Conservation (phyloP, 2,888 invertebrate species). For the Dioctria linearis region DNA sequence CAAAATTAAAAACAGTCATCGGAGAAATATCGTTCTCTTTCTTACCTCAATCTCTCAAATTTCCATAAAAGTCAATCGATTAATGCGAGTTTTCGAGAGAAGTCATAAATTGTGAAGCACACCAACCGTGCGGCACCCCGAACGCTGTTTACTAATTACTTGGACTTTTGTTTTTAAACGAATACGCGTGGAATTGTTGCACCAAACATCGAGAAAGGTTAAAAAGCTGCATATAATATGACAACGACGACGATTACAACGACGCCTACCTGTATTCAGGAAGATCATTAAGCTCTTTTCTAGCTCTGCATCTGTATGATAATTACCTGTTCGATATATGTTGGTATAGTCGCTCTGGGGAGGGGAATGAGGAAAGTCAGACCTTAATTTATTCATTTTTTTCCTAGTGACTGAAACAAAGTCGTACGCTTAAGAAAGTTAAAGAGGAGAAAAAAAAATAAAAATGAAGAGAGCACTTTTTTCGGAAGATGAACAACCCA, state of each 20-base stretch:
- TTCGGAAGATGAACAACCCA: constrained; percentile 42
- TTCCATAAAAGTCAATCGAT: constrained; percentile 38
- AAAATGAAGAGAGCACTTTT: background rate
- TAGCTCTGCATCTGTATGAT: constrained; percentile 12
- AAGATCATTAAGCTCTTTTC: constrained; percentile 30
- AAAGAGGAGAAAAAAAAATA: constrained; percentile 7
- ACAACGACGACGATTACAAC: too few relatives aligned
- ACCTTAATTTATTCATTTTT: constrained; percentile 34
- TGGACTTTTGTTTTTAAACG: constrained; percentile 6
- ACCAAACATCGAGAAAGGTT: background rate
- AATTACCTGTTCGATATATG: constrained; percentile 1
- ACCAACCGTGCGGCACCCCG: constrained; percentile 6
- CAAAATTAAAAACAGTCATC: constrained; percentile 6
- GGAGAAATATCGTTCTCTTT: background rate
- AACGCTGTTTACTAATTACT: constrained; percentile 38
- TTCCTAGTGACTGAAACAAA: background rate
- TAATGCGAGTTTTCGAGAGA: constrained; percentile 28
- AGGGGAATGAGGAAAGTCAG: constrained; percentile 5
- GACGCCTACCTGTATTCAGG: constrained; percentile 14
- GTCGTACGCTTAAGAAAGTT: constrained; percentile 25
- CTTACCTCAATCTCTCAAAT: background rate
- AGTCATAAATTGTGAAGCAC: constrained; percentile 19
- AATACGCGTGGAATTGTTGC: constrained; percentile 14
- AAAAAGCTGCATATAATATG: constrained; percentile 5
- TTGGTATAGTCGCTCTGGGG: background rate